Base-by-base conservation (phyloP, 2,888 invertebrate species). In the Auanema sp. region DNA sequence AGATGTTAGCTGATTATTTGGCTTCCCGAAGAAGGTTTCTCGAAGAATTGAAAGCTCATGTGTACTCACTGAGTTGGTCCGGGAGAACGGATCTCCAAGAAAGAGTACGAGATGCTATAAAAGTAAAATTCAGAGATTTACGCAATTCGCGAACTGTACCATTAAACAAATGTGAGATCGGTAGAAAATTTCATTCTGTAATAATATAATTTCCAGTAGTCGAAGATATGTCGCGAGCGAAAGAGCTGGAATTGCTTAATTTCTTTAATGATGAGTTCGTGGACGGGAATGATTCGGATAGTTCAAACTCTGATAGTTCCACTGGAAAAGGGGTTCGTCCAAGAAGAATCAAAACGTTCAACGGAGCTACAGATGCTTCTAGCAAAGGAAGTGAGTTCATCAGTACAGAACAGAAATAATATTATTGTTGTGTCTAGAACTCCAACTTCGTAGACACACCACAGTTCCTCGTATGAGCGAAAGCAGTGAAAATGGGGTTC, bases 291-390 rank as follows among this genome's bases (percentile, higher is more conserved):
- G 70, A 71, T 50, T 73, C 73, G n/a, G 68, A 68, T 50, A 66
- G 64, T 60, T 66, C 66, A 8, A 64, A 58, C 11, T 65, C 65
- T 44, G 65, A 61, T 21, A 52, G 47, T 21, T 56, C 57, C 18
- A 60, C 40, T 11, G 65, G 55, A 4, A 25, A 52, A 18, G 14
- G n/a, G 10, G 40, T 25, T 18, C 41, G 25, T 16, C 74, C 74
- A 11, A 54, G 74, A 11, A 54, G 74, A 11, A 68, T 74, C 18
- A 70, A 74, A 47, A 74, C 74, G 12, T 74, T 74, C 66, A 65
- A 72, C 21, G 71, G 74, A 43, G 69, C 69, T 21, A 60, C 68
- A 1, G 65, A 18, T 21, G 25, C 51, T 23, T 21, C 18, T 11
- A 58, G 51, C 10, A 25, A 52, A 52, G 21, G 49, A 52, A 21